phyloP scores from a whole-genome alignment of 2,797 vertebrate genomes.

The Hoplostethus atlanticus region DNA sequence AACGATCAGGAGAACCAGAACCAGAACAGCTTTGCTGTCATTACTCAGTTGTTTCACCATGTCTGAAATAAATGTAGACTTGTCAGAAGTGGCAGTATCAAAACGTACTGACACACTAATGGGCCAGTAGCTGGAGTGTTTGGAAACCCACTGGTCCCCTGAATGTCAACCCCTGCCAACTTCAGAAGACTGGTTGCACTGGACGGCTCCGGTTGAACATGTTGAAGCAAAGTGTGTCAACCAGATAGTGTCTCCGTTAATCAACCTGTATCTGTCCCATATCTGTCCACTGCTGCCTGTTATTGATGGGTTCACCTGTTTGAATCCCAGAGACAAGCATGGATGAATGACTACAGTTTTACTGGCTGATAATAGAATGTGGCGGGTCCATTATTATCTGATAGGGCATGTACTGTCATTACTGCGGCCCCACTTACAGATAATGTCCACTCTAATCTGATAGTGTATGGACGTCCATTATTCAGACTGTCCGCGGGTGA shows the following conservation, averaged over 20 bases:
- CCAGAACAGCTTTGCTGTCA: not conserved
- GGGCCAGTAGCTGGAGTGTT: not conserved
- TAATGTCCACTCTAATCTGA: conserved; percentile 38
- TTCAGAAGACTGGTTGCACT: no score
- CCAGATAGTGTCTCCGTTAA: not conserved
- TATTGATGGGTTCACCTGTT: not conserved
- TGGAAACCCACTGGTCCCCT: no score
- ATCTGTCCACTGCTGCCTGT: not conserved
- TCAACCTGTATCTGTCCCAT: not conserved
- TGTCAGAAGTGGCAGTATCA: not conserved
- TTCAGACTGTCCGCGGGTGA: conserved; percentile 18
- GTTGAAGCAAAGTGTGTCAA: not conserved
- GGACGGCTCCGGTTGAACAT: no score
- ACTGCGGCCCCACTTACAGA: conserved; percentile 8
- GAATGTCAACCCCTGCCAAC: no score
- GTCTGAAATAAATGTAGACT: conserved; percentile 1
- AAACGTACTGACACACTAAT: not conserved
- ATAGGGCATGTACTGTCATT: conserved; percentile 15
- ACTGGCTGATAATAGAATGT: conserved; percentile 1
- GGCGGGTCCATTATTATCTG: conserved; percentile 26
- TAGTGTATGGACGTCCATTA: conserved; percentile 5
- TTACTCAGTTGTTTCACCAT: conserved; percentile 27
- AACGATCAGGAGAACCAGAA: not conserved
- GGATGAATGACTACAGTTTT: conserved; percentile 12
- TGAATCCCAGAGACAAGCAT: not conserved